Evolutionary conservation across 2,797 vertebrate species (phyloP), one percentile per base, ranked within the genome.

Genomic region (Sphenodon punctatus): DNA sequence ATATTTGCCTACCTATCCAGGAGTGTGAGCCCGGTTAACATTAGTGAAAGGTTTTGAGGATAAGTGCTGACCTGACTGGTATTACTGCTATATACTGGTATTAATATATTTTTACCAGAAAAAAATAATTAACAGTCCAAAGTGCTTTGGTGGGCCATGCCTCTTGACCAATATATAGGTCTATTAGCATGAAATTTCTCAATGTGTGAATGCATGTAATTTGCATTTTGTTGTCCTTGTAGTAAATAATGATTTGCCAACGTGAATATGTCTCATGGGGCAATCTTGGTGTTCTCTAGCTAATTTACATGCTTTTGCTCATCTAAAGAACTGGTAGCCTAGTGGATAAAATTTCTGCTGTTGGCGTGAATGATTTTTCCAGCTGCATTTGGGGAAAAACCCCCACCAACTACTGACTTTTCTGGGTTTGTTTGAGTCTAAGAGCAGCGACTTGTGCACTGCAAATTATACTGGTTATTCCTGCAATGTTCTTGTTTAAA

Each of bases 1-100:
- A 49, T 82, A 59, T 22, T 69, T 79, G 60, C 23, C 92, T 75
- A 77, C 82, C 84, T 79, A 59, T 86, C 75, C n/a, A 45, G 27
- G 56, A 80, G 80, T 63, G 14, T 75, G 63, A 51, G 39, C 43
- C 10, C n/a, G 63, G 55, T 8, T 74, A 67, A 69, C 80, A 32
- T 83, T 78, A 83, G 36, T 41, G 63, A 36, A 81, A 10, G 8
- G 32, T 3, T 27, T 20, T 22, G n/a, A 75, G 85, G 63, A 63
- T 43, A 38, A 4, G 10, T 39, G 12, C 45, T 66, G 8, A 56
- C 80, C 15, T 59, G 27, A 36, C 36, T 36, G 34, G 34, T 36
- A 8, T 34, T 36, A 36, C 36, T 34, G 34, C 34, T n/a, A n/a
- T n/a, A n/a, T n/a, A n/a, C n/a, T n/a, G n/a, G n/a, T n/a, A n/a